Evolutionary conservation across 1,140 invertebrate species (phyloP).

Genomic region (Hydropsyche tenuis): DNA sequence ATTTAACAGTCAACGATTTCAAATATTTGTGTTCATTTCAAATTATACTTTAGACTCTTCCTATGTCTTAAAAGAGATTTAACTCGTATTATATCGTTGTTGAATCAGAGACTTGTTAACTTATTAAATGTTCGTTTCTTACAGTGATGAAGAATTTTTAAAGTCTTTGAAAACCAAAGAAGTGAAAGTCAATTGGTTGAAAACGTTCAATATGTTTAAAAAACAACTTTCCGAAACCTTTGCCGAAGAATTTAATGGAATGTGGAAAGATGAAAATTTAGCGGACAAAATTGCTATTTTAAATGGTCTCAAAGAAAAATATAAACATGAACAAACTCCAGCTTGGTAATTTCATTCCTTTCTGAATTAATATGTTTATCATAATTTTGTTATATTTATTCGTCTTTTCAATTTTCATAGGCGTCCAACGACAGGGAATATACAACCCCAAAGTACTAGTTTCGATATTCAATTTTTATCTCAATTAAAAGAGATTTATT

Average conservation of each 20-base stretch:
- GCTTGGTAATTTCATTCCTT: conserved; percentile 53
- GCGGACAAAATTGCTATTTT: conserved; percentile 55
- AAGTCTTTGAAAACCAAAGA: conserved; percentile 46
- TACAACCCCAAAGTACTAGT: conserved; percentile 56
- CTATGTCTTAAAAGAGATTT: too few species aligned
- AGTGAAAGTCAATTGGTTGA: conserved; percentile 58
- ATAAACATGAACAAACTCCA: conserved; percentile 50
- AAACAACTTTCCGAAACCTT: conserved; percentile 57
- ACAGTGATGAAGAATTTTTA: conserved; percentile 40
- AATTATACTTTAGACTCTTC: too few species aligned
- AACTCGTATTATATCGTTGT: too few species aligned
- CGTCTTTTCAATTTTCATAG: conserved; percentile 44
- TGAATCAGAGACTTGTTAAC: too few species aligned
- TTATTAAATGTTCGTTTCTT: too few species aligned
- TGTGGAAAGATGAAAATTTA: conserved; percentile 62
- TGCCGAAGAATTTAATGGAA: conserved; percentile 56
- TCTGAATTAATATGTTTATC: background rate
- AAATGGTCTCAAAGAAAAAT: conserved; percentile 58
- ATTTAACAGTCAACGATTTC: too few species aligned
- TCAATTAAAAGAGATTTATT: conserved; percentile 56
- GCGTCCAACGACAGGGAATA: conserved; percentile 58
- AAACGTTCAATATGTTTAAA: conserved; percentile 58
- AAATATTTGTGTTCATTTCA: too few species aligned
- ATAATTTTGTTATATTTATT: background rate
- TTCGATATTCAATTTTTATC: conserved; percentile 56